phyloP scores from a whole-genome alignment of 2,113 vertebrate genomes.

The Geococcyx californianus region DNA sequence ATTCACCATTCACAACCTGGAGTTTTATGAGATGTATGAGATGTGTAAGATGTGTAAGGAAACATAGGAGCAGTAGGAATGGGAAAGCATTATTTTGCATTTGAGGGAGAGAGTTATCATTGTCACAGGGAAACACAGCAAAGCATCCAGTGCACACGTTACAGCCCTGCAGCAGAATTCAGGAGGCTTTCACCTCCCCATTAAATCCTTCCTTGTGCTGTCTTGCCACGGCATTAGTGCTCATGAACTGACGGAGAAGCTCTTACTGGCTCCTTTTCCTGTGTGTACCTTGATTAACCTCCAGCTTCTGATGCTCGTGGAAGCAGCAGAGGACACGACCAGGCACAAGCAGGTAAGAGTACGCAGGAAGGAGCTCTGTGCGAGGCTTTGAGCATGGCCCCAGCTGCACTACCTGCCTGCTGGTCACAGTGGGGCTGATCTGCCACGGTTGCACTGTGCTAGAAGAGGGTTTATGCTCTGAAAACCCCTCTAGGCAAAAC shows the following conservation, averaged over 20 bases:
- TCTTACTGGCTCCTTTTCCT: neutral
- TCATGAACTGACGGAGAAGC: neutral
- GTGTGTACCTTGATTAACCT: neutral
- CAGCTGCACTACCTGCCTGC: neutral
- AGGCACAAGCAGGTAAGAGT: neutral
- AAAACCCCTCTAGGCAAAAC: neutral
- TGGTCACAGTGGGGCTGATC: neutral
- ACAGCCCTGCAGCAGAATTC: neutral
- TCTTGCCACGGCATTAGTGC: neutral
- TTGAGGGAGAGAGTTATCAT: neutral
- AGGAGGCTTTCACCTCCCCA: neutral
- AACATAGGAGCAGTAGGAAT: neutral
- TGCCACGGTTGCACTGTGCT: neutral
- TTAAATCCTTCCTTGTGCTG: neutral
- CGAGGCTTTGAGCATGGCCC: accelerated
- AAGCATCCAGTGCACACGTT: accelerated
- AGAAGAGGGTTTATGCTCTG: neutral
- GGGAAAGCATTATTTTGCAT: neutral
- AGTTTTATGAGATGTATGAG: neutral
- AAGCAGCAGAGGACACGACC: neutral
- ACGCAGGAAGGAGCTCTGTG: neutral
- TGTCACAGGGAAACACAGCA: neutral
- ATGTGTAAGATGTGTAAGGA: neutral
- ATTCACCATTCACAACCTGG: neutral
- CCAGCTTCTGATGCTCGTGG: neutral